These are phyloP conservation scores for Ylistrum balloti DNA, from an alignment of 1,140 invertebrate species.

Conservation along the genomic window DNA sequence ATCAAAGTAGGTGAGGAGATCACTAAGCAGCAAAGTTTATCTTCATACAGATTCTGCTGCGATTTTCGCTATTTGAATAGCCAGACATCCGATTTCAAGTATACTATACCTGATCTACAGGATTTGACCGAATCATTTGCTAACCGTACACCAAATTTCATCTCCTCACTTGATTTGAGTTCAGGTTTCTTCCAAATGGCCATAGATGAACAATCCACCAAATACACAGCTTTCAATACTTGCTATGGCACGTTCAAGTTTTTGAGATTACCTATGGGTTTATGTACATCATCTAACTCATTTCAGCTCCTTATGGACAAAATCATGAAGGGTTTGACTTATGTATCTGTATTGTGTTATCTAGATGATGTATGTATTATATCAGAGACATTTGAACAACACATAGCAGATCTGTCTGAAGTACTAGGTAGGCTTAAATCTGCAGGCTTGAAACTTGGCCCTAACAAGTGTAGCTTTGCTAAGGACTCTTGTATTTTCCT, in stretches of 20 bases:
- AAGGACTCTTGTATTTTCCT: conserved; percentile 44
- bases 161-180: conserved; percentile 49
- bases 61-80: conserved; percentile 89
- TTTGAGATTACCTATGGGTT: conserved; percentile 41
- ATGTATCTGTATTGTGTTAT: conserved; percentile 52
- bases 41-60: conserved; percentile 51
- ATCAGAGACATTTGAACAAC: conserved; percentile 53
- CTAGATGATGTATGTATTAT: conserved; percentile 57
- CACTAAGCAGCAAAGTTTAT: conserved; percentile 44
- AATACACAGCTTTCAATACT: conserved; percentile 56
- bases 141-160: conserved; percentile 46
- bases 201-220: neutral
- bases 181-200: conserved; percentile 40
- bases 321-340: conserved; percentile 49
- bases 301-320: conserved; percentile 56
- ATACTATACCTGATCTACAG: conserved; percentile 52
- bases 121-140: conserved; percentile 53
- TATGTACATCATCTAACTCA: conserved; percentile 36
- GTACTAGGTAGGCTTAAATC: conserved; percentile 48
- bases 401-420: conserved; percentile 46
- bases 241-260: conserved; percentile 55
- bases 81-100: conserved; percentile 44
- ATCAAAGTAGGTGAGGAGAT: neutral
- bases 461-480: conserved; percentile 52
- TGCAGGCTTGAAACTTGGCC: conserved; percentile 47